Percentiles rank a stretch among this genome's conserved stretches.
Conservation (phyloP, 2,113 vertebrate species). For the Hemiscyllium ocellatum region DNA sequence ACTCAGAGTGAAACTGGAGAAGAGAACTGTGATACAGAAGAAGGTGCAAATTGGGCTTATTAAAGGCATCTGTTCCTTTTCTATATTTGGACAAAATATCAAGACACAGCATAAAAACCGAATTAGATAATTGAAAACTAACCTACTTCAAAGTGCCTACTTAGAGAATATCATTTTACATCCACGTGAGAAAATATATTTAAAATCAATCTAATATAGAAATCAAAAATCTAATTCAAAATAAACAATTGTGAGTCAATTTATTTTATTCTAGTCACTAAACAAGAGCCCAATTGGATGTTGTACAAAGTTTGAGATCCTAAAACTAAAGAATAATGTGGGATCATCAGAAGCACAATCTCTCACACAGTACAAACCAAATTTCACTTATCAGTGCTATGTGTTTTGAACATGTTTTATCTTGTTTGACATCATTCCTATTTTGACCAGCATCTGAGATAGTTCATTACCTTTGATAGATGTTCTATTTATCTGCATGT, state of each 20-base stretch:
- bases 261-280: not conserved
- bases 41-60: not conserved
- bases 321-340: not conserved
- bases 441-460: not conserved
- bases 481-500: not conserved
- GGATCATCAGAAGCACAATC: not conserved
- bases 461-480: not conserved
- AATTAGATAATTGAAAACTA: not conserved
- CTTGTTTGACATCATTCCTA: not conserved
- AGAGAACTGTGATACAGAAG: not conserved
- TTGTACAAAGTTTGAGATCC: not conserved
- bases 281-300: not conserved
- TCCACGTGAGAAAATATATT: not conserved
- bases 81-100: not conserved
- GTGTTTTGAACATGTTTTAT: not conserved
- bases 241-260: not conserved
- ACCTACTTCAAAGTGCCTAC: not conserved
- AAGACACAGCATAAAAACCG: not conserved
- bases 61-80: not conserved
- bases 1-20: not conserved
- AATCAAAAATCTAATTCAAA: not conserved
- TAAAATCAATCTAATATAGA: not conserved
- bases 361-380: not conserved
- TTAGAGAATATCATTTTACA: not conserved
- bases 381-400: not conserved